Conservation (phyloP, 2,888 invertebrate genomes). For the Agriopis leucophaearia region DNA sequence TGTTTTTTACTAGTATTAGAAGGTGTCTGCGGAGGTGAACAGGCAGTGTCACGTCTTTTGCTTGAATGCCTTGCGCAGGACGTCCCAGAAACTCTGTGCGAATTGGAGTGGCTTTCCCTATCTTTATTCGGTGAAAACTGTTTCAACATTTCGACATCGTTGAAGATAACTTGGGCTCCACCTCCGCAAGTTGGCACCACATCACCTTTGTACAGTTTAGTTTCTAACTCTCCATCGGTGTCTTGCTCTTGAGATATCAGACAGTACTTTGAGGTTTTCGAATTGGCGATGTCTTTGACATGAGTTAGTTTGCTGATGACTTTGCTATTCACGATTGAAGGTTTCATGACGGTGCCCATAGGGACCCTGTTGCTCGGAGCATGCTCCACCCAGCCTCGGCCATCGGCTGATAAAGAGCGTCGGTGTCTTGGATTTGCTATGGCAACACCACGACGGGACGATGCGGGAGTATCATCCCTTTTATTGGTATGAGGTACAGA, state of each 20-base stretch:
- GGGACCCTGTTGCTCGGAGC: conserved; percentile 92
- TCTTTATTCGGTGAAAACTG: conserved; percentile 91
- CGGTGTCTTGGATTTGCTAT: conserved; percentile 91
- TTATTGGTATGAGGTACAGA: conserved; percentile 62
- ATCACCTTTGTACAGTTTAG: conserved; percentile 97
- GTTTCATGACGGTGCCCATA: conserved; percentile 96
- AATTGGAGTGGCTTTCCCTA: conserved; percentile 53
- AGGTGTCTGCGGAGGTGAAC: conserved; percentile 77
- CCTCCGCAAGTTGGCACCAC: conserved; percentile 97
- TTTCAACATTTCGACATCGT: conserved; percentile 96
- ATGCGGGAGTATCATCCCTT: conserved; percentile 65
- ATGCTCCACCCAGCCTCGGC: conserved; percentile 95
- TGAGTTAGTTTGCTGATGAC: conserved; percentile 94
- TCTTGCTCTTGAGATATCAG: conserved; percentile 97
- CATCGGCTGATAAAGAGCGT: conserved; percentile 93
- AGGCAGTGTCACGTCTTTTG: conserved; percentile 73
- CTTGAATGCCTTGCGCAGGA: conserved; percentile 78
- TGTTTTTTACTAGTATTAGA: conserved; percentile 81
- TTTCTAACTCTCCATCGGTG: conserved; percentile 96
- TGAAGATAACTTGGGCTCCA: conserved; percentile 97
- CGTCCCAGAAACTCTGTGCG: conserved; percentile 61
- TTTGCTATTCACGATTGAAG: conserved; percentile 92
- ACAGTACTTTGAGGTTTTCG: conserved; percentile 94
- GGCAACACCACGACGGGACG: conserved; percentile 87
- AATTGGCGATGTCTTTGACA: conserved; percentile 90